Base-by-base conservation (phyloP, 2,888 invertebrate genomes). In the Drosophila tanythrix region DNA sequence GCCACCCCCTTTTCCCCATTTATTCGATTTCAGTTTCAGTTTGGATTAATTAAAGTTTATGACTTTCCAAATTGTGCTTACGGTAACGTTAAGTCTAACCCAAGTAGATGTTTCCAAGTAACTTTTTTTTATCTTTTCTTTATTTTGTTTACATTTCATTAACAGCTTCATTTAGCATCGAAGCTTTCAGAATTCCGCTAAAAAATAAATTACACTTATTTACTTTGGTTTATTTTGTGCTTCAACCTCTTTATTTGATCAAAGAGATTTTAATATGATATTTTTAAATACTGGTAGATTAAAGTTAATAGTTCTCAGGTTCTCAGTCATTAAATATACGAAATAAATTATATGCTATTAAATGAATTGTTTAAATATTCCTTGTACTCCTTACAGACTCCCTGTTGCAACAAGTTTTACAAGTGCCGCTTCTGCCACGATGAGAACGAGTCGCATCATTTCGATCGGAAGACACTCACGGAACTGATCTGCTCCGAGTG, bases 371-470 rank as follows among this genome's bases (percentile, higher is more conserved):
- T 18, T 18, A 5, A 50, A 27, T 29, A 18, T 50, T 8, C 5
- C 27, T 7, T 68, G 76, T 62, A n/a, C 65, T 87, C 77, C 94
- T 94, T 66, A 11, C 94, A 98, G 98, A 96, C 97, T 27, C 97
- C 97, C 61, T 98, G 98, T 92, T 98, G 98, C 93, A 96, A 96
- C 89, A 97, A 97, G 93, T 95, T 97, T 11, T 98, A 98, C 93
- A 96, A 96, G 74, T 98, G 98, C 91, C 95, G 98, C 36, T 97
- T 98, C 92, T 98, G 98, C 90, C 98, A 98, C 85, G 97, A 98
- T 93, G 97, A 98, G 90, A 96, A 94, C 43, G 98, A 98, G 91
- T 94, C 95, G 73, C 98, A 98, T 92, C 95, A 96, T 76, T 95
- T 98, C 80, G 96, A 97, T 93, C 94, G 98, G 67, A 97, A 97